phyloP scores from a whole-genome alignment of 2,113 vertebrate species.

The Sinocyclocheilus rhinocerous region DNA sequence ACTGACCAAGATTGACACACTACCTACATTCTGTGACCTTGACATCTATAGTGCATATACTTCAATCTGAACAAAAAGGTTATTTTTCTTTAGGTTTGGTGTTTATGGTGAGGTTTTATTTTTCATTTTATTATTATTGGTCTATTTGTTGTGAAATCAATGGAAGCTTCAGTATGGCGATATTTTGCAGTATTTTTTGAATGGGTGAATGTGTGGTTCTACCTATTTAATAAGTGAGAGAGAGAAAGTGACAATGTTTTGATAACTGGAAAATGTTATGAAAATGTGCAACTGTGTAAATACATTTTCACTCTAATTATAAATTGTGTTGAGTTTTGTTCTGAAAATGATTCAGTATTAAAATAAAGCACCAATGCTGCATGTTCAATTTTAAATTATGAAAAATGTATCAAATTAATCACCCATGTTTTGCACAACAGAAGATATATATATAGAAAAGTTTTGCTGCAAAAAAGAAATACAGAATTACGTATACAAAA shows the following conservation, averaged over 20 bases:
- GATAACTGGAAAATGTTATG: conserved; percentile 20
- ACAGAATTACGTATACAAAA: neutral
- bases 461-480: neutral
- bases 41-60: neutral
- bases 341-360: conserved; percentile 3
- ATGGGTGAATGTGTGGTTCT: neutral
- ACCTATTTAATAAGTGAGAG: neutral
- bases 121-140: conserved; percentile 11
- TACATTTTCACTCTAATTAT: conserved; percentile 60
- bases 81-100: neutral
- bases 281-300: conserved; percentile 56
- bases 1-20: neutral
- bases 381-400: neutral
- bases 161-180: neutral
- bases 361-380: conserved; percentile 9
- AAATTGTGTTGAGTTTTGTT: neutral
- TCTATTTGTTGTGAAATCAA: conserved; percentile 4
- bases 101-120: neutral
- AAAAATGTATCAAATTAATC: neutral
- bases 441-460: neutral
- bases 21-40: neutral
- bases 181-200: conserved; percentile 21
- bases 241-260: neutral
- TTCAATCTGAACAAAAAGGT: neutral
- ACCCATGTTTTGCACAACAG: neutral